Conservation (phyloP, 1,140 invertebrate species). For the Penaeus vannamei region DNA sequence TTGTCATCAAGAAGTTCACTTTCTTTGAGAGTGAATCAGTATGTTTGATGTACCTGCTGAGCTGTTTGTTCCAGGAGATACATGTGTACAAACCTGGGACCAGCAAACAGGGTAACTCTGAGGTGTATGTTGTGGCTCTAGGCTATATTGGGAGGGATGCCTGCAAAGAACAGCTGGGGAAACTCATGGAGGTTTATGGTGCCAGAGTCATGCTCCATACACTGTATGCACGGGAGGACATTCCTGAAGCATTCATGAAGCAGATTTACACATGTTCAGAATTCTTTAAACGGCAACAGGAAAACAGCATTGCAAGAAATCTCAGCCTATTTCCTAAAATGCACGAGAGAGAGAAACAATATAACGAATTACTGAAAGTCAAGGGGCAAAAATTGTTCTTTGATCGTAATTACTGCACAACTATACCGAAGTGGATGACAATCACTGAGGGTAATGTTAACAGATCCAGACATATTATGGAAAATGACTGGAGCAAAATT, state of each 20-base stretch:
- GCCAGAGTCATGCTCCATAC: slow-evolving; percentile 69
- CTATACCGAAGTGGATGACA: slow-evolving; percentile 37
- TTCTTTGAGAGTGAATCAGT: slow-evolving; percentile 87
- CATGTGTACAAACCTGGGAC: slow-evolving; percentile 88
- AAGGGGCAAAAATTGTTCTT: slow-evolving; percentile 50
- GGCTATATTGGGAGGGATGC: slow-evolving; percentile 71
- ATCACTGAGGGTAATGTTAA: slow-evolving; percentile 49
- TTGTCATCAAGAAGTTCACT: slow-evolving; percentile 95
- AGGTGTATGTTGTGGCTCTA: slow-evolving; percentile 89
- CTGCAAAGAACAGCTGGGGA: slow-evolving; percentile 5
- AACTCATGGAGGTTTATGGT: slow-evolving; percentile 33
- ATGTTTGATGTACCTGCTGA: slow-evolving; percentile 85
- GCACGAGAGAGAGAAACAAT: slow-evolving; percentile 51
- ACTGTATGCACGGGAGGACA: slow-evolving; percentile 77
- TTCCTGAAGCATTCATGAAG: slow-evolving; percentile 80
- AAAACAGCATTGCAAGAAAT: slow-evolving; percentile 57
- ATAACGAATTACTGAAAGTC: slow-evolving; percentile 56
- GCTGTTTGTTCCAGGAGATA: slow-evolving; percentile 82
- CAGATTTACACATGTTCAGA: slow-evolving; percentile 78
- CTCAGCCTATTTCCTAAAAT: slow-evolving; percentile 48
- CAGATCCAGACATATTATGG: slow-evolving; percentile 45
- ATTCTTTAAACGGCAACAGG: slow-evolving; percentile 75
- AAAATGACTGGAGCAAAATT: slow-evolving; percentile 57
- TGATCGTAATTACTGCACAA: slow-evolving; percentile 50
- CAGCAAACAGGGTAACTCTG: slow-evolving; percentile 95